Percentiles rank a stretch among this genome's conserved stretches.
Evolutionary conservation across 2,888 invertebrate genomes (phyloP).

Genomic region (Epinotia demarniana): DNA sequence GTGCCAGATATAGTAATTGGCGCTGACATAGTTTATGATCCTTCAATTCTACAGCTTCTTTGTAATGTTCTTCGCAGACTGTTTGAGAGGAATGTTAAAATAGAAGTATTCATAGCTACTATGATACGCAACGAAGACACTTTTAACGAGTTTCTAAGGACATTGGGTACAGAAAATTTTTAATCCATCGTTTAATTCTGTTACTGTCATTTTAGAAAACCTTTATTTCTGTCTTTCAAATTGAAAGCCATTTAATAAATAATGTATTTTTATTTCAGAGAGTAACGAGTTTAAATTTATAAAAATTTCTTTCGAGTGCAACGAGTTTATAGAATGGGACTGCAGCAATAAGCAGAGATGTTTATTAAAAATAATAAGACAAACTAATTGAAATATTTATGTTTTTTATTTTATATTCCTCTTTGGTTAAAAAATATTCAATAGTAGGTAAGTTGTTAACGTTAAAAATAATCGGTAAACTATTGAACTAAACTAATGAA

Average conservation of each 20-base stretch:
- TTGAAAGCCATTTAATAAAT: neutral
- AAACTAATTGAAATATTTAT: neutral
- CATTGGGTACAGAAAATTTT: conserved; percentile 75
- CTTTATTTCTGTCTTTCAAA: neutral
- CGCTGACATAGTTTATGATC: conserved; percentile 79
- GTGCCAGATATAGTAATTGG: conserved; percentile 74
- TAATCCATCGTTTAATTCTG: neutral
- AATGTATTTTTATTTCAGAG: conserved; percentile 58
- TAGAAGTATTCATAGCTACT: conserved; percentile 70
- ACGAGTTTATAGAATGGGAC: conserved; percentile 66
- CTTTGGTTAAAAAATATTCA: neutral
- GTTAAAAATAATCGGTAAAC: too few species aligned
- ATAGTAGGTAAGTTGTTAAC: too few species aligned
- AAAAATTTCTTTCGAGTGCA: conserved; percentile 52
- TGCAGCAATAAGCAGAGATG: conserved; percentile 54
- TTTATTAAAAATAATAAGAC: conserved; percentile 63
- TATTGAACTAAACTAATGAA: too few species aligned
- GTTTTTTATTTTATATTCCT: conserved; percentile 8
- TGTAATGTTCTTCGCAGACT: conserved; percentile 65
- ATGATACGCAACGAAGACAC: conserved; percentile 87
- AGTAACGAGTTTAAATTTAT: conserved; percentile 53
- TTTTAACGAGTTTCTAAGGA: conserved; percentile 81
- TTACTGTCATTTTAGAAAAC: neutral
- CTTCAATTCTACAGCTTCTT: conserved; percentile 66
- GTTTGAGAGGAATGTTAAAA: conserved; percentile 59